Base-by-base conservation (phyloP, 2,113 vertebrate species). In the Heptranchias perlo region DNA sequence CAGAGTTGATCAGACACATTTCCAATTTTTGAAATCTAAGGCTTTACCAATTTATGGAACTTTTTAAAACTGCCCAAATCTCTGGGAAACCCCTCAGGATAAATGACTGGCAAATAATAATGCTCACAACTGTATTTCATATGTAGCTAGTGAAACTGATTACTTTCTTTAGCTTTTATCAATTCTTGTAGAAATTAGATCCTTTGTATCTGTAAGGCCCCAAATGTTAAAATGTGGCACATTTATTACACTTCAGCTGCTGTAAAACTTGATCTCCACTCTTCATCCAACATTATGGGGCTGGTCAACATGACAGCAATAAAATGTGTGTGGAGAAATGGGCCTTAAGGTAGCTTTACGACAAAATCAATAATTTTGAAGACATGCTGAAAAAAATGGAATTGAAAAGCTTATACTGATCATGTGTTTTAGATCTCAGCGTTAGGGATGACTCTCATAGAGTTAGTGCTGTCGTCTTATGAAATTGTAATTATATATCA, bases 281-380 rank as follows among this genome's bases (percentile, higher is more conserved):
- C 39, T 65, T n/a, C 62, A 65, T 39, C 62, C 61, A 94, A 94
- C 39, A 47, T 94, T 67, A 94, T 67, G 64, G 64, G 14, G n/a
- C 62, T 67, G 39, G 93, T 47, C 92, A 94, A 94, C n/a, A 67
- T 94, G 62, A 94, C 93, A 94, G 62, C 93, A 94, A 49, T 67
- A 49, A 94, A 91, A 94, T 67, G 39, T 67, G n/a, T 94, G 93
- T 67, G 93, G 62, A 67, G 93, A 94, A 94, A 94, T 94, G 64
- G 93, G 93, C 93, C 64, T 67, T 67, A 94, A 94, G 67, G 62
- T 94, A 65, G 39, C 39, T 94, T 47, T 94, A 67, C 49, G 93
- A 49, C 93, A 94, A 94, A 94, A 94, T 94, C 93, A 94, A 94
- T 94, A 67, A 67, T 49, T 65, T 31, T 67, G 39, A 67, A 65